Evolutionary conservation across 2,113 vertebrate genomes (phyloP).

Genomic region (Seriola aureovittata): DNA sequence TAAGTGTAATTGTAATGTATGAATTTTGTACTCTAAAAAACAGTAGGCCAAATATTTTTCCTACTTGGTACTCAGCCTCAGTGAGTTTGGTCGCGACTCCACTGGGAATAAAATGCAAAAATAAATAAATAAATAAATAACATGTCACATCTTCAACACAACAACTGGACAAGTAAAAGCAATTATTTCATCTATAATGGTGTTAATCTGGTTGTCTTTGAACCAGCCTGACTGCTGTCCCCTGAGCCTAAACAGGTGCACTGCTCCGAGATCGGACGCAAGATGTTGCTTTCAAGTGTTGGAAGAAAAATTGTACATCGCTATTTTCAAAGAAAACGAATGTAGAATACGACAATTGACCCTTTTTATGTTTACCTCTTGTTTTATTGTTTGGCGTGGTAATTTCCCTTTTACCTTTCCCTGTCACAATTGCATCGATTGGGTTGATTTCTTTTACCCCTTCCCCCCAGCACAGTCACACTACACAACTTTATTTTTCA

Average conservation of each 20-base stretch:
- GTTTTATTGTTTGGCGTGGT: too few relatives aligned
- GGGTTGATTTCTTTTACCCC: too few relatives aligned
- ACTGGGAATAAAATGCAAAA: neutral
- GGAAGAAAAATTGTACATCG: neutral
- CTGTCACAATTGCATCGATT: too few relatives aligned
- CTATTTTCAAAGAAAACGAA: neutral
- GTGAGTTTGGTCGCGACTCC: neutral
- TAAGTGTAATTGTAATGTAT: neutral
- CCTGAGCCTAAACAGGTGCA: slow-evolving; percentile 57
- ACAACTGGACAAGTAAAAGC: neutral
- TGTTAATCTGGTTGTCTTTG: slow-evolving; percentile 4
- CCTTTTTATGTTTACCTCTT: neutral
- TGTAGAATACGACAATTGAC: neutral
- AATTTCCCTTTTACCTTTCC: too few relatives aligned
- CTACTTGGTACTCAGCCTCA: neutral
- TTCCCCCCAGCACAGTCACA: too few relatives aligned
- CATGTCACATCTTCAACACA: neutral
- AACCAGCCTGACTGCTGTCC: neutral
- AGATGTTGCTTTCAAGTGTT: slow-evolving; percentile 53
- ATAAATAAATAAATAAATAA: neutral
- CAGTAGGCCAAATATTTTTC: neutral
- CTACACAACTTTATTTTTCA: too few relatives aligned
- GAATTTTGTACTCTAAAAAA: neutral
- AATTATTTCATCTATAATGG: neutral
- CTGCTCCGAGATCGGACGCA: neutral